A percentile compares a stretch with the other conserved stretches of the same genome.
Evolutionary conservation across 2,888 invertebrate genomes (phyloP).

Genomic region (Gerosis bhagava): DNA sequence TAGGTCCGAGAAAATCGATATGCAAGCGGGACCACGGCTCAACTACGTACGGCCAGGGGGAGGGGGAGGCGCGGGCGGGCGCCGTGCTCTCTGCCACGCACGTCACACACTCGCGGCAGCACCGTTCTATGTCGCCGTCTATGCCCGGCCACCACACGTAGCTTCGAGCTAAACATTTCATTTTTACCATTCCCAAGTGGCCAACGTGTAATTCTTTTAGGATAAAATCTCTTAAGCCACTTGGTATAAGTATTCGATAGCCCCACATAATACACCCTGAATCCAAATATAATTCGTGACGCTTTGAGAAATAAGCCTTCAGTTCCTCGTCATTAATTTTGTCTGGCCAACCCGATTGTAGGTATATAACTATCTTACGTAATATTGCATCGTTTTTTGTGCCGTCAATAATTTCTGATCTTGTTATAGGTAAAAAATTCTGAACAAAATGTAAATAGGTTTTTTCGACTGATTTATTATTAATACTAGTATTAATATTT

Average conservation of each 20-base stretch:
- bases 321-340: constrained; percentile 15
- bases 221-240: neutral
- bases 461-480: neutral
- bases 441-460: constrained; percentile 11
- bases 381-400: constrained; percentile 11
- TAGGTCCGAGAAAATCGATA: neutral
- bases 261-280: constrained; percentile 33
- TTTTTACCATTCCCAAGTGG: neutral
- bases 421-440: constrained; percentile 1
- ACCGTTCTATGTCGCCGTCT: neutral
- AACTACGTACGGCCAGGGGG: neutral
- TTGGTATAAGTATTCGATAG: constrained; percentile 27
- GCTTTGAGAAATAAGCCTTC: constrained; percentile 32
- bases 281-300: constrained; percentile 32
- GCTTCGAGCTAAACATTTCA: neutral
- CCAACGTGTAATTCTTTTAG: neutral
- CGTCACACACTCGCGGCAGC: neutral
- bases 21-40: neutral
- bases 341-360: constrained; percentile 33
- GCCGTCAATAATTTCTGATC: neutral
- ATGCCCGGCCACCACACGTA: neutral
- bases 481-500: neutral
- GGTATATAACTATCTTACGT: constrained; percentile 26
- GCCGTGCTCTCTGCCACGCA: neutral
- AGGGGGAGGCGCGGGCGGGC: neutral